A percentile compares a stretch with the other conserved stretches of the same genome.
Conservation (phyloP, 2,888 invertebrate genomes). For the Entomobrya proxima region DNA sequence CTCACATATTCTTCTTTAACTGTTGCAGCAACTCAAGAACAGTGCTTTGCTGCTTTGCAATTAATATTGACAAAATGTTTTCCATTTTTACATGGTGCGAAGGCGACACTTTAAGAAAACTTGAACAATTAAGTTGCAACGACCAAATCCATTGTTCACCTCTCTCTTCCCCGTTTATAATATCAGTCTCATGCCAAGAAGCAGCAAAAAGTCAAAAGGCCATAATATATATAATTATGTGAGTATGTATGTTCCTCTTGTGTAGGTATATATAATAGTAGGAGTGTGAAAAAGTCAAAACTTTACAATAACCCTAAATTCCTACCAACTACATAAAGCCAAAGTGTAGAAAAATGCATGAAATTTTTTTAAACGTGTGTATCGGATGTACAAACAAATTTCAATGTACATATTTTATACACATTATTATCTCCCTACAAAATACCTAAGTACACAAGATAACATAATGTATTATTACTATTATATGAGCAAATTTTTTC, state of each 20-base stretch:
- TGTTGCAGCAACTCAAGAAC: slow-evolving; percentile 3
- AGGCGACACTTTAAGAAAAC: slow-evolving; percentile 23
- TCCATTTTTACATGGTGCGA: background rate
- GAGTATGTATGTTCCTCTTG: background rate
- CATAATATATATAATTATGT: background rate
- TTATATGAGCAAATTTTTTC: slow-evolving; percentile 25
- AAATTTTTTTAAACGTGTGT: slow-evolving; percentile 4
- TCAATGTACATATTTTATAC: background rate
- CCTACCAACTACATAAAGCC: no score
- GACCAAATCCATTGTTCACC: slow-evolving; percentile 23
- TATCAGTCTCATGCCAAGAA: background rate
- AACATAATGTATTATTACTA: background rate
- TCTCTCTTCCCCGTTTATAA: no score
- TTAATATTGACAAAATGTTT: background rate
- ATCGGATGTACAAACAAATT: background rate
- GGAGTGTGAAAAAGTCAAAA: no score
- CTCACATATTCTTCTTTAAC: background rate
- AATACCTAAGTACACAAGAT: background rate
- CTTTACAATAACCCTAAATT: background rate
- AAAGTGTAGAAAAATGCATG: background rate
- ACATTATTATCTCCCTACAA: background rate
- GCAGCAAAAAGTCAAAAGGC: background rate
- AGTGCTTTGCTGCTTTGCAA: background rate
- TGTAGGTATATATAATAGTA: no score
- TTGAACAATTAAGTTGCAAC: slow-evolving; percentile 16